phyloP scores from a whole-genome alignment of 2,113 vertebrate genomes.

The Abramis brama region DNA sequence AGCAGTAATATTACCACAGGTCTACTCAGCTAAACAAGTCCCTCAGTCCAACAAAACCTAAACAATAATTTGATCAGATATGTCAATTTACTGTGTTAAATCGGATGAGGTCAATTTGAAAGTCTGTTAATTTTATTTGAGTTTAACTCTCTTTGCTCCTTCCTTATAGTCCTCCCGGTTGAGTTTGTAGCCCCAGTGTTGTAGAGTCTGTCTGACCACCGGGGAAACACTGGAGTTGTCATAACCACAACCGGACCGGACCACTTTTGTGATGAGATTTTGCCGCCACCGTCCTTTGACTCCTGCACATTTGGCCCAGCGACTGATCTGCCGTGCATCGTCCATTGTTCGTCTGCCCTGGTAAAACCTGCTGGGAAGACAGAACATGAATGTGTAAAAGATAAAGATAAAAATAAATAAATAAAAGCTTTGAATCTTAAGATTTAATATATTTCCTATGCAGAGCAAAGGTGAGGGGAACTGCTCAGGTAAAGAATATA shows the following conservation, averaged over 20 bases:
- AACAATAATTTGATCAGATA: neutral
- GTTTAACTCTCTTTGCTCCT: conserved; percentile 54
- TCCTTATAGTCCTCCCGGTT: conserved; percentile 47
- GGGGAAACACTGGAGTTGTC: conserved; percentile 52
- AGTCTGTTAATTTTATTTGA: neutral
- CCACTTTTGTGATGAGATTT: conserved; percentile 58
- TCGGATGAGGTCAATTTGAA: neutral
- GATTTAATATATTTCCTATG: neutral
- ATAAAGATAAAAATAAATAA: neutral
- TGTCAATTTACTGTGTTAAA: neutral
- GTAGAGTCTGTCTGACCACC: conserved; percentile 57
- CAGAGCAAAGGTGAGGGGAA: neutral
- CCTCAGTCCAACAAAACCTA: neutral
- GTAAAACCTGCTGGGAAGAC: conserved; percentile 45
- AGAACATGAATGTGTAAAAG: neutral
- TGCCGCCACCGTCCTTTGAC: conserved; percentile 55
- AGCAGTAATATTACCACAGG: neutral
- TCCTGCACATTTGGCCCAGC: conserved; percentile 56
- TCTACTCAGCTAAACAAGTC: neutral
- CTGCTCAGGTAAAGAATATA: neutral
- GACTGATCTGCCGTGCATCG: conserved; percentile 51
- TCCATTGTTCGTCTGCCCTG: conserved; percentile 51
- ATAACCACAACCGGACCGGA: conserved; percentile 48
- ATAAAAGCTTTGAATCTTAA: neutral
- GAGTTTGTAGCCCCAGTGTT: conserved; percentile 59